A percentile compares a stretch with the other conserved stretches of the same genome.
These are phyloP conservation scores for Euura saliciscinereae DNA, from an alignment of 1,140 invertebrate genomes.

Conservation along the genomic window DNA sequence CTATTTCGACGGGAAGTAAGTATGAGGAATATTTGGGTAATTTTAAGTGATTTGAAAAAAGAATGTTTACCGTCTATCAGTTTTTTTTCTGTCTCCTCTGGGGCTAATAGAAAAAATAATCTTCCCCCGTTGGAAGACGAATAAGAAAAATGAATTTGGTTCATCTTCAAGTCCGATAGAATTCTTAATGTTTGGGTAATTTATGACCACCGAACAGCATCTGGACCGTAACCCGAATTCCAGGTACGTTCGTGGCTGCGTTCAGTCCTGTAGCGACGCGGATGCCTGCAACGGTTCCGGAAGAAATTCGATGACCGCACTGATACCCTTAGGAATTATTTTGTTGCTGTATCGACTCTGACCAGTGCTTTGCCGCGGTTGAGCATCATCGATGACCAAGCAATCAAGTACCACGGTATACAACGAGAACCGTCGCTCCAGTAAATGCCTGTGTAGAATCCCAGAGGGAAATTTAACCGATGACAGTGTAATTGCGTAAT, in stretches of 20 bases:
- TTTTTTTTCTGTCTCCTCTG: no score
- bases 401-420: background rate
- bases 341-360: background rate
- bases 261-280: conserved; percentile 86
- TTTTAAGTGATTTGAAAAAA: background rate
- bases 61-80: background rate
- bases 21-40: conserved; percentile 4
- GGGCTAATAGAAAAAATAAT: no score
- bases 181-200: background rate
- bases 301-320: background rate
- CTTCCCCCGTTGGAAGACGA: no score
- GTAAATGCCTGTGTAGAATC: background rate
- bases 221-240: no score
- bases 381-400: background rate
- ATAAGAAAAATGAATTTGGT: no score
- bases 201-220: conserved; percentile 22
- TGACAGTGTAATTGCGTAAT: background rate
- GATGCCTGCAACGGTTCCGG: conserved; percentile 76
- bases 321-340: background rate
- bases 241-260: conserved; percentile 85
- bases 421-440: background rate
- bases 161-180: background rate
- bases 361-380: background rate
- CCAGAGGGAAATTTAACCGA: background rate
- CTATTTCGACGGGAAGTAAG: conserved; percentile 83